Percentiles rank a stretch among this genome's conserved stretches.
Conservation (phyloP, 2,888 invertebrate genomes). For the Agrilus biguttatus region DNA sequence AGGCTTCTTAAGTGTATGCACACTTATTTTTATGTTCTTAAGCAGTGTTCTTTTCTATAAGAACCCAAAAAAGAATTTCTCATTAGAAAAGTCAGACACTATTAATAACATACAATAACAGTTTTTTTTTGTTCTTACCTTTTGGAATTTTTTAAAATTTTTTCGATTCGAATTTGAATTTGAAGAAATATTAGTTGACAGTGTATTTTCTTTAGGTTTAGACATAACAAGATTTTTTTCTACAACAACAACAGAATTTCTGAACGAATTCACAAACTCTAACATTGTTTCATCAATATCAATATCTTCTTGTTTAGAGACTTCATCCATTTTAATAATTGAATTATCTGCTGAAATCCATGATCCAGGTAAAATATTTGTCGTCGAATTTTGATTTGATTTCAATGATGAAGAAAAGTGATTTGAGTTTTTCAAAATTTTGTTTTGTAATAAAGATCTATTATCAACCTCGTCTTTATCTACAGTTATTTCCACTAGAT, state of each 20-base stretch:
- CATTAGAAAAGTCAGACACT: too few relatives aligned
- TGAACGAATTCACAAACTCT: slow-evolving; percentile 15
- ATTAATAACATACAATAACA: too few relatives aligned
- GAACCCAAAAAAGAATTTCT: too few relatives aligned
- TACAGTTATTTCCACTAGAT: neutral
- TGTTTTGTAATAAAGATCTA: neutral
- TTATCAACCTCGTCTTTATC: neutral
- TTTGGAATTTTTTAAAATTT: slow-evolving; percentile 18
- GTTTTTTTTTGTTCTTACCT: slow-evolving; percentile 10
- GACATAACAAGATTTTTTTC: slow-evolving; percentile 7
- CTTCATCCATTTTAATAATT: neutral
- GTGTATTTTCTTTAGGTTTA: neutral
- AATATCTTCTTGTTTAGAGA: slow-evolving; percentile 6
- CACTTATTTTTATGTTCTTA: too few relatives aligned
- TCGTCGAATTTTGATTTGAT: too few relatives aligned
- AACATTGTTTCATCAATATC: slow-evolving; percentile 12
- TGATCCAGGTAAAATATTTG: slow-evolving; percentile 7
- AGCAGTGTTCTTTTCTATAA: too few relatives aligned
- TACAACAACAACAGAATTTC: slow-evolving; percentile 14
- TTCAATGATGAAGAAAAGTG: too few relatives aligned
- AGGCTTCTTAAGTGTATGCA: too few relatives aligned
- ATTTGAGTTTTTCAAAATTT: slow-evolving; percentile 1
- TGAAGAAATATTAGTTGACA: slow-evolving; percentile 2
- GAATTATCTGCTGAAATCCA: slow-evolving; percentile 3
- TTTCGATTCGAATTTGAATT: slow-evolving; percentile 3